Conservation (phyloP, 1,140 invertebrate species). For the Ostrea denselamellosa region DNA sequence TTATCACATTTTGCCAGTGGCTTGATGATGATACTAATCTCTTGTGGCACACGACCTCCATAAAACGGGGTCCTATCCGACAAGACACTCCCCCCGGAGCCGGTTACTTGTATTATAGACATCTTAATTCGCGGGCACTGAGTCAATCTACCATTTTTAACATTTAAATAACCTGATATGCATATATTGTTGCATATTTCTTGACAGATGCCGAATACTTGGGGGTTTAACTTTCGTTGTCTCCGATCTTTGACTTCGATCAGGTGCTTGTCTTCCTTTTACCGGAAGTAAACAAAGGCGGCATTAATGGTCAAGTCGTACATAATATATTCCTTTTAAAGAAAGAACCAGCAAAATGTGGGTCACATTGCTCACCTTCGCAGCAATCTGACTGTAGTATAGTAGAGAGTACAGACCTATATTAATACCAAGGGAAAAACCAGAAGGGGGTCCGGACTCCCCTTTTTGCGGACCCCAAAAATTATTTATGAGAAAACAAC, state of each 20-base stretch:
- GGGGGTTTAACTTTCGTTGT: not conserved
- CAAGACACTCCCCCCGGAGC: constrained; percentile 62
- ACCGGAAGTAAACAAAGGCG: not conserved
- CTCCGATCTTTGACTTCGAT: not conserved
- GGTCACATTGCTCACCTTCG: no score
- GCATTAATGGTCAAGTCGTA: not conserved
- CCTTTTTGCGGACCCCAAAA: no score
- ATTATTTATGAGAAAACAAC: no score
- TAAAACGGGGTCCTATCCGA: constrained; percentile 69
- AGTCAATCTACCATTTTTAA: constrained; percentile 21
- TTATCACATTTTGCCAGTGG: constrained; percentile 67
- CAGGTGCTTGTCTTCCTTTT: not conserved
- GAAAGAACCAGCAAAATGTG: not conserved
- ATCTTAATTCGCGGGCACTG: constrained; percentile 46
- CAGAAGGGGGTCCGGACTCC: no score
- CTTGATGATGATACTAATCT: constrained; percentile 69
- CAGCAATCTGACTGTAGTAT: no score
- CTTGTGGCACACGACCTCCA: constrained; percentile 65
- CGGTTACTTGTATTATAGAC: constrained; percentile 74
- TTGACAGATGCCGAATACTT: not conserved
- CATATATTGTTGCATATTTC: not conserved
- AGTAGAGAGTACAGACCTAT: no score
- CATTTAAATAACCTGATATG: not conserved
- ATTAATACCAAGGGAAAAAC: no score
- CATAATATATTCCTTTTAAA: not conserved